A percentile compares a stretch with the other conserved stretches of the same genome.
Evolutionary conservation across 1,140 invertebrate species (phyloP).

Genomic region (Samia ricini): DNA sequence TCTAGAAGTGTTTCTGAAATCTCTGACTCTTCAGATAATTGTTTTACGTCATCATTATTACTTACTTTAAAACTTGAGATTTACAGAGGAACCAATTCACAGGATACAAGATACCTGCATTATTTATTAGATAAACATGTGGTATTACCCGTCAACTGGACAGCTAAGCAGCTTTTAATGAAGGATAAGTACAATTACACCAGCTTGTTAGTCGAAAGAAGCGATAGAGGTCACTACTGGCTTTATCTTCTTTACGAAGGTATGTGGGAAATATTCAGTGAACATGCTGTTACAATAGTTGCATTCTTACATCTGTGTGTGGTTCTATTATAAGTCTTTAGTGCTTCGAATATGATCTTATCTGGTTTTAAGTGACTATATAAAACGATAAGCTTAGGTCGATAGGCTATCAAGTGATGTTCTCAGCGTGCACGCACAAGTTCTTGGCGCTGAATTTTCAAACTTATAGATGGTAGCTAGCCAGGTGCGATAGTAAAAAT

Average conservation of each 20-base stretch:
- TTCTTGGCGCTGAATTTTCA: no score
- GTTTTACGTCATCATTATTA: not conserved
- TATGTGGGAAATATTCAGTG: conserved; percentile 12
- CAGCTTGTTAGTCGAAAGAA: conserved; percentile 37
- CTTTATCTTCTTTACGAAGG: conserved; percentile 31
- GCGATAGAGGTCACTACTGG: conserved; percentile 43
- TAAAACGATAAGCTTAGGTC: no score
- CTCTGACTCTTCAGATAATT: not conserved
- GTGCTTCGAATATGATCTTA: no score
- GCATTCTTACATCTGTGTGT: not conserved
- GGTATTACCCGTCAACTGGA: conserved; percentile 39
- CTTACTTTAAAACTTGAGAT: no score
- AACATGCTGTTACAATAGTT: not conserved
- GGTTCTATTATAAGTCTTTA: no score
- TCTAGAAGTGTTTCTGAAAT: no score
- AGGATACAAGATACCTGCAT: conserved; percentile 36
- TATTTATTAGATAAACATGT: conserved; percentile 31
- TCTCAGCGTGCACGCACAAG: no score
- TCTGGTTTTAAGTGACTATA: no score
- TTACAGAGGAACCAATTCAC: not conserved
- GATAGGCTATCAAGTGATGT: no score
- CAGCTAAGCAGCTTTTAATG: conserved; percentile 35
- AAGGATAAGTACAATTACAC: conserved; percentile 28
- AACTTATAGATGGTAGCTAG: no score
- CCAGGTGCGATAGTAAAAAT: no score